phyloP scores from a whole-genome alignment of 2,113 vertebrate genomes.

The Hiodon tergisus region DNA sequence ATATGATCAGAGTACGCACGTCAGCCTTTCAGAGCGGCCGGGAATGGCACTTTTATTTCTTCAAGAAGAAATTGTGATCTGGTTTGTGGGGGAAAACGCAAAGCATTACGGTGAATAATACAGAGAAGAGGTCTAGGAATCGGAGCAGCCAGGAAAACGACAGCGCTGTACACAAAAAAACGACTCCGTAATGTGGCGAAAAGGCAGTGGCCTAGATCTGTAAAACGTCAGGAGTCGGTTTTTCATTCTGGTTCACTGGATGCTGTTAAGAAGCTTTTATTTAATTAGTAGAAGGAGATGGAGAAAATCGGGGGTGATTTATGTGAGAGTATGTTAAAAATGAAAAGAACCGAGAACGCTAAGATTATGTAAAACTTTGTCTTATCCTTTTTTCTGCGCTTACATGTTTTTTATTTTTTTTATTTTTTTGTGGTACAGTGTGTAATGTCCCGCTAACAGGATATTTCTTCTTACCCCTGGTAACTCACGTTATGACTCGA shows the following conservation, averaged over 20 bases:
- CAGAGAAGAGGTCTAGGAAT: conserved; percentile 33
- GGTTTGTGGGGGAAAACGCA: conserved; percentile 26
- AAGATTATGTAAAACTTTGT: conserved; percentile 15
- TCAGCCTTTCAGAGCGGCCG: conserved; percentile 20
- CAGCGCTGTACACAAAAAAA: conserved; percentile 35
- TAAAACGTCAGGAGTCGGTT: conserved; percentile 43
- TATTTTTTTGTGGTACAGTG: background rate
- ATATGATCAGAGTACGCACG: conserved; percentile 25
- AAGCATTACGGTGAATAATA: conserved; percentile 36
- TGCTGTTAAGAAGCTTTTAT: conserved; percentile 28
- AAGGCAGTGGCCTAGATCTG: conserved; percentile 44
- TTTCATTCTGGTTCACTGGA: conserved; percentile 39
- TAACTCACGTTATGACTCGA: background rate
- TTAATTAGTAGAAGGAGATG: background rate
- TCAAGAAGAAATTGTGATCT: conserved; percentile 27
- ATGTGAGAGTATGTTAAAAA: conserved; percentile 6
- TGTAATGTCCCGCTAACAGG: background rate
- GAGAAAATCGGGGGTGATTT: background rate
- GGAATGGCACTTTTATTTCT: conserved; percentile 34
- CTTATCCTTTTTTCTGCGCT: background rate
- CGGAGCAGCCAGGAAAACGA: conserved; percentile 21
- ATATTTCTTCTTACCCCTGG: background rate
- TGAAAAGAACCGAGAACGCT: background rate
- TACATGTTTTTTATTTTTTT: background rate
- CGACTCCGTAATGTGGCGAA: conserved; percentile 36